phyloP scores from a whole-genome alignment of 2,113 vertebrate species.

The Semnopithecus entellus region DNA sequence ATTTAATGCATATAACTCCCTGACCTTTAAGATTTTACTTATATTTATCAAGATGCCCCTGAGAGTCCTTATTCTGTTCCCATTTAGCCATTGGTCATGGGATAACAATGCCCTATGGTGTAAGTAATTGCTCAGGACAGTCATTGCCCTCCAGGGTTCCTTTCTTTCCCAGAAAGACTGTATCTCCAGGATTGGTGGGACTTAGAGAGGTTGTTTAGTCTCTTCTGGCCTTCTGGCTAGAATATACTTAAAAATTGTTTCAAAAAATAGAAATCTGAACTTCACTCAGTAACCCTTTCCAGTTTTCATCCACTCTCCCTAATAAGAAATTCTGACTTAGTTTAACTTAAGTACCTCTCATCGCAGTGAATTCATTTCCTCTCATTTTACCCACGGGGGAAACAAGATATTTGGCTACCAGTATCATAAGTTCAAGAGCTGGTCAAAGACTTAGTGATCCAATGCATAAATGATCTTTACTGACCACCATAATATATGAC shows the following conservation, averaged over 20 bases:
- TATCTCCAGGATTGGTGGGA: conserved; percentile 36
- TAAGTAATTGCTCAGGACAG: conserved; percentile 63
- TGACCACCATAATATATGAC: not conserved
- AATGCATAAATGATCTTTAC: conserved; percentile 23
- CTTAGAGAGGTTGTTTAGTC: conserved; percentile 52
- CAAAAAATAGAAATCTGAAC: conserved; percentile 48
- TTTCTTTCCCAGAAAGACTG: conserved; percentile 46
- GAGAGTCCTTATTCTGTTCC: conserved; percentile 61
- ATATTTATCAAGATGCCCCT: conserved; percentile 70
- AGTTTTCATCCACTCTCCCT: conserved; percentile 36
- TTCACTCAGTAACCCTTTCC: conserved; percentile 2
- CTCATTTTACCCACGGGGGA: conserved; percentile 9
- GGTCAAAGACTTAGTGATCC: not conserved
- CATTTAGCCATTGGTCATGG: conserved; percentile 55
- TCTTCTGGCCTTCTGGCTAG: conserved; percentile 43
- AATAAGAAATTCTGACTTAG: not conserved
- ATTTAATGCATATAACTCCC: conserved; percentile 61
- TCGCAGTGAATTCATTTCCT: not conserved
- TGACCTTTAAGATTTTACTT: conserved; percentile 74
- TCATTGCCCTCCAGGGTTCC: conserved; percentile 58
- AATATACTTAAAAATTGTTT: conserved; percentile 51
- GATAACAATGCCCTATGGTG: conserved; percentile 61
- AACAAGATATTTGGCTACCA: conserved; percentile 18
- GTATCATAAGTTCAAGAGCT: conserved; percentile 4
- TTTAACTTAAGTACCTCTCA: not conserved